A percentile compares a stretch with the other conserved stretches of the same genome.
Evolutionary conservation across 2,113 vertebrate genomes (phyloP).

Genomic region (Serinus canaria): DNA sequence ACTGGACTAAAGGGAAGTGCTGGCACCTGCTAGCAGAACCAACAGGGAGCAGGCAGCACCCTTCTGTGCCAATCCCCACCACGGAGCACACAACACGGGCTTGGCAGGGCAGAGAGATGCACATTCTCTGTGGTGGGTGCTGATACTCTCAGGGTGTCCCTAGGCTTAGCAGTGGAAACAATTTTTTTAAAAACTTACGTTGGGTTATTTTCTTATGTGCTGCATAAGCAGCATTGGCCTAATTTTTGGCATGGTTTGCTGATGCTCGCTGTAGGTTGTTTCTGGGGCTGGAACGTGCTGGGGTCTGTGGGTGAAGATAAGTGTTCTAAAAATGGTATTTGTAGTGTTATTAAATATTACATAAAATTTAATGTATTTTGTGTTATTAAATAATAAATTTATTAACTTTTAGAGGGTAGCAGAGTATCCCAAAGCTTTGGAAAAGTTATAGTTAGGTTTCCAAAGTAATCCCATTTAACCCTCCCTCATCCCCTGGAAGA

Average conservation of each 20-base stretch:
- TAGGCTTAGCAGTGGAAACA: not conserved
- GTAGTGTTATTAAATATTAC: not conserved
- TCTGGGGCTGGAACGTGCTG: not conserved
- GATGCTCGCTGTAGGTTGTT: not conserved
- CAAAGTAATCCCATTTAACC: not conserved
- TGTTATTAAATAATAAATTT: not conserved
- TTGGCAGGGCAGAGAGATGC: not conserved
- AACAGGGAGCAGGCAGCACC: not conserved
- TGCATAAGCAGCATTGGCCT: not conserved
- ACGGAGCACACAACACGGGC: not conserved
- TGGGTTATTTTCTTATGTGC: not conserved
- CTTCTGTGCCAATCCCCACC: not conserved
- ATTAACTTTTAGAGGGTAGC: not conserved
- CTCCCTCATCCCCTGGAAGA: not conserved
- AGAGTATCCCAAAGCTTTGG: not conserved
- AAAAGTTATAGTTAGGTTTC: not conserved
- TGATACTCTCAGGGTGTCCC: not conserved
- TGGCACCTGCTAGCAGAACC: too few species aligned
- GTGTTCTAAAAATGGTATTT: not conserved
- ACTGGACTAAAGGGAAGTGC: too few species aligned
- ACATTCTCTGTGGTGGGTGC: not conserved
- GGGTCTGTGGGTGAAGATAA: not conserved
- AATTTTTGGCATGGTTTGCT: not conserved
- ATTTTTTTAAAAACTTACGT: not conserved
- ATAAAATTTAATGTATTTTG: not conserved